phyloP scores from a whole-genome alignment of 2,797 vertebrate genomes.

The Syncerus caffer region DNA sequence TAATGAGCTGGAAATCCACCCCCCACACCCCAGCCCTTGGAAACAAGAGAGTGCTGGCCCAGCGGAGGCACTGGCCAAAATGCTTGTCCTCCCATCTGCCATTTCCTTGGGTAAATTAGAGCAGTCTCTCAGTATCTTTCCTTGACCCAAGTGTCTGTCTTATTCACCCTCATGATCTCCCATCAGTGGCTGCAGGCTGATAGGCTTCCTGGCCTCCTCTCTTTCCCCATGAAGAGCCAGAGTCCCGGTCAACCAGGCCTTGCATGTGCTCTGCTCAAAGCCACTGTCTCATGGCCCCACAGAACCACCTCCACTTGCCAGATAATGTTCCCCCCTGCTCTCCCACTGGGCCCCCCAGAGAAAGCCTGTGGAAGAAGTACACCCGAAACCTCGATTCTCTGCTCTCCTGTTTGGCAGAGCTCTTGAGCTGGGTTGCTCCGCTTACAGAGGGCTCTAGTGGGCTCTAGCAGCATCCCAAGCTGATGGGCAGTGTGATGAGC shows the following conservation, averaged over 20 bases:
- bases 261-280: background rate
- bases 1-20: background rate
- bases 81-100: slow-evolving; percentile 33
- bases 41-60: background rate
- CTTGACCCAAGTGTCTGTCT: slow-evolving; percentile 51
- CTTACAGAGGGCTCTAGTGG: background rate
- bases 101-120: slow-evolving; percentile 71
- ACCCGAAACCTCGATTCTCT: background rate
- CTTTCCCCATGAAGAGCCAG: background rate
- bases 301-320: background rate
- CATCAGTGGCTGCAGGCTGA: slow-evolving; percentile 43
- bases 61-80: background rate
- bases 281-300: background rate
- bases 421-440: background rate
- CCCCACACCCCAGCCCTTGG: background rate
- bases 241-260: background rate
- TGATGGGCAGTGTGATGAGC: background rate
- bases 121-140: slow-evolving; percentile 27
- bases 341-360: background rate
- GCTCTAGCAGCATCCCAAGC: background rate
- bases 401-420: background rate
- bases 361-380: background rate
- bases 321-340: background rate
- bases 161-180: slow-evolving; percentile 53
- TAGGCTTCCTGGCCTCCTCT: background rate